phyloP scores from a whole-genome alignment of 2,888 invertebrate genomes.

The Synanthedon andrenaeformis region DNA sequence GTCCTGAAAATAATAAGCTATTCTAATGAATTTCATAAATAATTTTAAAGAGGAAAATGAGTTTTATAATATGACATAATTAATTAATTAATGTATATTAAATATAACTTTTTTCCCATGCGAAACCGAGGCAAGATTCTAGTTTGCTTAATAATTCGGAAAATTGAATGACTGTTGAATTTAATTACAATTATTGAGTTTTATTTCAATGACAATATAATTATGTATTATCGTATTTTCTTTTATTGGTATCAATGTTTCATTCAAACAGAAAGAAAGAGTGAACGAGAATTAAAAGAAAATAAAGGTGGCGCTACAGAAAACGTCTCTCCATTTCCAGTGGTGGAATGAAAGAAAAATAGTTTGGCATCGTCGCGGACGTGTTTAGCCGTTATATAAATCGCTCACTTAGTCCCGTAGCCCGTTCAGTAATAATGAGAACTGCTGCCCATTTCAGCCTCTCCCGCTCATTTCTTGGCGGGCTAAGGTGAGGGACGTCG shows the following conservation, averaged over 20 bases:
- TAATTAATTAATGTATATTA: no score
- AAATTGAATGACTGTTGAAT: no score
- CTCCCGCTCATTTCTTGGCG: background rate
- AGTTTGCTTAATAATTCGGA: no score
- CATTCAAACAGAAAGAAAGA: background rate
- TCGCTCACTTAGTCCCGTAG: slow-evolving; percentile 6
- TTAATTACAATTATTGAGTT: no score
- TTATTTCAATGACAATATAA: no score
- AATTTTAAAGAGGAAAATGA: no score
- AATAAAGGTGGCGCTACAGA: background rate
- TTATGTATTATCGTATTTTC: no score
- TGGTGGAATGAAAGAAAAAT: background rate
- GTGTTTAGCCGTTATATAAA: slow-evolving; percentile 4
- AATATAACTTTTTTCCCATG: no score
- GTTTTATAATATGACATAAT: no score
- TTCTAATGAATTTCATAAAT: no score
- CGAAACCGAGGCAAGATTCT: no score
- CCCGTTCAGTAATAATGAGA: slow-evolving; percentile 4
- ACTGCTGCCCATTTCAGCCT: slow-evolving; percentile 1
- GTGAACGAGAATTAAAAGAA: background rate
- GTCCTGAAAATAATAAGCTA: no score
- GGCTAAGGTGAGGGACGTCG: background rate
- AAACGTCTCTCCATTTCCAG: background rate
- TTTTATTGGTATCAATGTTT: background rate
- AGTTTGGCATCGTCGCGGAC: background rate